Base-by-base conservation (phyloP, 1,140 invertebrate genomes). In the Pentalonia nigronervosa region DNA sequence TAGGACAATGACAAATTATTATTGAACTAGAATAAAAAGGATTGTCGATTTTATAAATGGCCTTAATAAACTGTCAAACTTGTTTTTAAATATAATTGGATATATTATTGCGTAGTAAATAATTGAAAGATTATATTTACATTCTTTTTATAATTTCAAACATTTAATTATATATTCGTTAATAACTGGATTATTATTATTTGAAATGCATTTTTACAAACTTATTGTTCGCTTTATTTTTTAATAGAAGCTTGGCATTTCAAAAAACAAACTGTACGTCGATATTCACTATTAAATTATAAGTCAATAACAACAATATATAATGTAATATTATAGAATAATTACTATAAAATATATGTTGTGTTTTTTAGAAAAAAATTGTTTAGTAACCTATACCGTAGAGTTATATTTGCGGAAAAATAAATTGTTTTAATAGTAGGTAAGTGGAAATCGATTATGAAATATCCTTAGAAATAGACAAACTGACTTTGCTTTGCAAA, bases 391-490 rank as follows among this genome's bases (percentile, higher is more conserved):
- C 60, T n/a, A n/a, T 67, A 30, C 9, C 9, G 25, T 60, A 7
- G 25, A 48, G 47, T 11, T 17, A 50, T 30, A 30, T 8, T 6
- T 67, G 6, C n/a, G 17, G 30, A 67, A 67, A 67, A 67, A 67
- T 17, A n/a, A n/a, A 67, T 30, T 30, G 7, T 11, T 41, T 41
- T 30, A 17, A 76, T 76, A n/a, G 0, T 76, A 76, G 41, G 41
- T 41, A 41, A 41, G 17, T 34, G 14, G 60, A 76, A n/a, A 76
- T 76, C 17, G n/a, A 17, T 76, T 17, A 20, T 14, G 4, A 67
- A 67, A n/a, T 76, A 76, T n/a, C n/a, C 30, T 67, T 67, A 67
- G 60, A 67, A 67, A 67, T 53, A 67, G 60, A n/a, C 60, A 67
- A 11, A 60, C 30, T 9, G 30, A n/a, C 60, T 67, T 0, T 30